Conservation (phyloP, 2,113 vertebrate genomes). For the Chinchilla lanigera region DNA sequence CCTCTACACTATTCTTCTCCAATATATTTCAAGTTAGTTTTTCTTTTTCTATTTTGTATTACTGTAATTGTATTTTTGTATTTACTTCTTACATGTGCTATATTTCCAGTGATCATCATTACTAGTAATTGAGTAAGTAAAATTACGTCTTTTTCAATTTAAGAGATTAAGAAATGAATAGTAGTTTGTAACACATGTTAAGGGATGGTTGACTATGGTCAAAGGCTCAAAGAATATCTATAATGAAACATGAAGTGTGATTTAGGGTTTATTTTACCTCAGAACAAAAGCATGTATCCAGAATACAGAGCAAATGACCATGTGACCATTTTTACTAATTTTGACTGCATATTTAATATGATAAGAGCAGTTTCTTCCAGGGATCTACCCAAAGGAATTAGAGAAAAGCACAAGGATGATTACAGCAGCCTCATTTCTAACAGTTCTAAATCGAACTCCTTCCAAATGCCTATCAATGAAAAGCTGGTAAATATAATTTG, state of each 20-base stretch:
- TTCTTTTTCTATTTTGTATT: slow-evolving; percentile 36
- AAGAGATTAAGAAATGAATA: not conserved
- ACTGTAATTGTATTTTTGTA: not conserved
- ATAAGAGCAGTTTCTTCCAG: not conserved
- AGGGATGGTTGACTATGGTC: not conserved
- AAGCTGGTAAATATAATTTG: not conserved
- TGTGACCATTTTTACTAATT: not conserved
- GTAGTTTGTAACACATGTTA: slow-evolving; percentile 1
- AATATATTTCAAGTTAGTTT: not conserved
- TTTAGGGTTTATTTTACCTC: not conserved
- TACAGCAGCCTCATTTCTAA: not conserved
- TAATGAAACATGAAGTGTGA: slow-evolving; percentile 26
- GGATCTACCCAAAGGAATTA: not conserved
- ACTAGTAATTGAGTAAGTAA: not conserved
- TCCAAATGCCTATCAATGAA: not conserved
- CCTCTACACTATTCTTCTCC: not conserved
- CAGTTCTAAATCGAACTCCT: not conserved
- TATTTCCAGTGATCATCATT: not conserved
- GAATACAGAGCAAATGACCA: not conserved
- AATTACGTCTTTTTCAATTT: slow-evolving; percentile 10
- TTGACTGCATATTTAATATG: not conserved
- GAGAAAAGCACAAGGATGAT: not conserved
- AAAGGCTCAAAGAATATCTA: slow-evolving; percentile 20
- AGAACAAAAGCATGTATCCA: slow-evolving; percentile 12
- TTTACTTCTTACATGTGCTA: not conserved